Conservation (phyloP, 2,797 vertebrate species). For the Oryzias sinensis region DNA sequence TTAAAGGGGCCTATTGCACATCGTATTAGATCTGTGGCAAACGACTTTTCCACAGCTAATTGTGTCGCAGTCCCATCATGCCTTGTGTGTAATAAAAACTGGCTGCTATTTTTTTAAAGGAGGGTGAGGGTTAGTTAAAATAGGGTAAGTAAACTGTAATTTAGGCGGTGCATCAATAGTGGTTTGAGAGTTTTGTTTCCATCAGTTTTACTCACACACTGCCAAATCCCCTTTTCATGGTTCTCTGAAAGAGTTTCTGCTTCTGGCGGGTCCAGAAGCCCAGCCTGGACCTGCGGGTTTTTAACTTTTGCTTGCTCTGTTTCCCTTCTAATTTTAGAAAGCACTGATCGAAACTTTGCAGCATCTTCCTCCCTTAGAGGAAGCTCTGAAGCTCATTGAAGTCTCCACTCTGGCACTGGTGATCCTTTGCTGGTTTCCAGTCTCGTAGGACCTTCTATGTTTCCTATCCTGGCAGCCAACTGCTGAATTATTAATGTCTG, state of each 20-base stretch:
- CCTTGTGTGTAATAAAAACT: too few relatives aligned
- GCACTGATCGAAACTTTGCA: constrained; percentile 6
- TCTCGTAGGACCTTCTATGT: constrained; percentile 47
- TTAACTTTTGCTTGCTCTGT: constrained; percentile 2
- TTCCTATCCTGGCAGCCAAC: constrained; percentile 37
- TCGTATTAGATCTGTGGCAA: too few relatives aligned
- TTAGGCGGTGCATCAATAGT: too few relatives aligned
- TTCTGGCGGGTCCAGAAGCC: constrained; percentile 26
- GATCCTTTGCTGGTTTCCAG: constrained; percentile 45
- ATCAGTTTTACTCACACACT: too few relatives aligned
- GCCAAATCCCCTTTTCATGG: constrained; percentile 12
- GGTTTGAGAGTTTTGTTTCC: background rate
- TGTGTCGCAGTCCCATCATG: too few relatives aligned
- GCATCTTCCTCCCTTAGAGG: constrained; percentile 7
- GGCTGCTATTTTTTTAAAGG: too few relatives aligned
- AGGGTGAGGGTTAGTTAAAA: too few relatives aligned
- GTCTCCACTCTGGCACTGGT: constrained; percentile 47
- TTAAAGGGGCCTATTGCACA: too few relatives aligned
- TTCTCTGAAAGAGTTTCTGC: constrained; percentile 1
- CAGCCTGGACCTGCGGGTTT: constrained; percentile 12
- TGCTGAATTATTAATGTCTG: constrained; percentile 69
- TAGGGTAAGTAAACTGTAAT: too few relatives aligned
- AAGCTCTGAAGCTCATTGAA: constrained; percentile 12
- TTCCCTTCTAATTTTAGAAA: background rate
- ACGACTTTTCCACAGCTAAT: too few relatives aligned